A percentile compares a stretch with the other conserved stretches of the same genome.
Conservation (phyloP, 2,888 invertebrate genomes). For the Podotricha telesiphe region DNA sequence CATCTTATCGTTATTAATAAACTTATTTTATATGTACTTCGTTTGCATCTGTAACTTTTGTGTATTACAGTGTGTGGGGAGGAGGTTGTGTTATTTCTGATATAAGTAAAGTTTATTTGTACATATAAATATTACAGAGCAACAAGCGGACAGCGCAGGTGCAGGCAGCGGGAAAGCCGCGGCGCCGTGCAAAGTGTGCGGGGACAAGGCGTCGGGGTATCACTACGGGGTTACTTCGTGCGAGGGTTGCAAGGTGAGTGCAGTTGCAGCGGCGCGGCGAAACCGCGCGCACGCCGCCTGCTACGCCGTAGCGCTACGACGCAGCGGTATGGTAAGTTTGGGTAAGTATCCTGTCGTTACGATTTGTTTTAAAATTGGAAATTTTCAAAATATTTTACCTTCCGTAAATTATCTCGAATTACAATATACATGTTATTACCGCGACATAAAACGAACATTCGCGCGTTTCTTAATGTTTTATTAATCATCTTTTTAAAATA, state of each 20-base stretch:
- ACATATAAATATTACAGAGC: constrained; percentile 52
- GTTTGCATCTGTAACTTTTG: background rate
- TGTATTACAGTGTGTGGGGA: background rate
- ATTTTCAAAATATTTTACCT: no score
- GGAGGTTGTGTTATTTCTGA: background rate
- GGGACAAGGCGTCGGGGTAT: constrained; percentile 97
- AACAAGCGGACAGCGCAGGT: constrained; percentile 90
- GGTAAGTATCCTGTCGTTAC: constrained; percentile 19
- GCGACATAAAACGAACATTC: no score
- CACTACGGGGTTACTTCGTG: constrained; percentile 99
- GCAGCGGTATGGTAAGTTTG: constrained; percentile 11
- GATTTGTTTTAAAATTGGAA: no score
- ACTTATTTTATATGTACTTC: background rate
- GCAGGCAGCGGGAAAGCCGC: constrained; percentile 92
- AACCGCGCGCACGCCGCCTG: constrained; percentile 8
- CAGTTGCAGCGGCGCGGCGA: constrained; percentile 46
- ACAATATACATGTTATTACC: no score
- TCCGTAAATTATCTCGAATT: no score
- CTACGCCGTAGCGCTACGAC: constrained; percentile 28
- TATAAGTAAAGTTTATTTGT: background rate
- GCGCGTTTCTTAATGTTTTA: no score
- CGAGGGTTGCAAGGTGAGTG: constrained; percentile 96
- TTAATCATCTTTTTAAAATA: no score
- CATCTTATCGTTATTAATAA: background rate
- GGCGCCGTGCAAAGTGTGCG: constrained; percentile 98